Base-by-base conservation (phyloP, 1,140 invertebrate species). In the Apolygus lucorum region DNA sequence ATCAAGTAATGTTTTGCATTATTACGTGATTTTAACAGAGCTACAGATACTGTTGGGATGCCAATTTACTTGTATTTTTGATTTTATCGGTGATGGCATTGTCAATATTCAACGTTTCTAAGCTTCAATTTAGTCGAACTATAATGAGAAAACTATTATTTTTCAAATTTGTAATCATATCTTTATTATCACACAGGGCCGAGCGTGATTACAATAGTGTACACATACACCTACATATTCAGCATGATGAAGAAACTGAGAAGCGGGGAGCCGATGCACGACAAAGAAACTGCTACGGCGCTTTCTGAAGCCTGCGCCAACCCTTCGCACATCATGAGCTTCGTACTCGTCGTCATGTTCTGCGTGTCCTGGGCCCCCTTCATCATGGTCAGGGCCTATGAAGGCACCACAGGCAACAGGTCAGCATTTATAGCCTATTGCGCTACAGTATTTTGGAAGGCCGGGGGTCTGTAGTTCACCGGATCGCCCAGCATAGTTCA, bases 161-260 rank as follows among this genome's bases (percentile, higher is more conserved):
- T n/a, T n/a, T n/a, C n/a, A n/a, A n/a, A 49, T 49, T 17, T 11
- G 8, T 49, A 29, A 49, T 68, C 49, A 25, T 34, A 68, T 28
- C 85, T 96, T 67, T 49, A 11, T 8, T 49, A 17, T 49, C 4
- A 11, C 22, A 4, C 54, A 59, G 91, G 92, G 27, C 95, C 95
- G 24, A 95, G 92, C 78, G 84, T 96, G 70, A 92, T 95, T 75
- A 96, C 93, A 59, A 93, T 96, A 73, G 84, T 92, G 72, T 95
- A 96, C 81, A 95, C 95, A 68, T 96, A 96, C 79, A 85, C 84
- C 75, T 96, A 95, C 80, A 93, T 97, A 76, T 95, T 96, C 81
- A 88, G 88, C 52, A 91, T 92, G 86, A 92, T 93, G 85, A 84
- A 87, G 69, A 88, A 85, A 77, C 78, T 95, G 34, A 85, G 85